Conservation (phyloP, 2,113 vertebrate genomes). For the Sapayoa aenigma region DNA sequence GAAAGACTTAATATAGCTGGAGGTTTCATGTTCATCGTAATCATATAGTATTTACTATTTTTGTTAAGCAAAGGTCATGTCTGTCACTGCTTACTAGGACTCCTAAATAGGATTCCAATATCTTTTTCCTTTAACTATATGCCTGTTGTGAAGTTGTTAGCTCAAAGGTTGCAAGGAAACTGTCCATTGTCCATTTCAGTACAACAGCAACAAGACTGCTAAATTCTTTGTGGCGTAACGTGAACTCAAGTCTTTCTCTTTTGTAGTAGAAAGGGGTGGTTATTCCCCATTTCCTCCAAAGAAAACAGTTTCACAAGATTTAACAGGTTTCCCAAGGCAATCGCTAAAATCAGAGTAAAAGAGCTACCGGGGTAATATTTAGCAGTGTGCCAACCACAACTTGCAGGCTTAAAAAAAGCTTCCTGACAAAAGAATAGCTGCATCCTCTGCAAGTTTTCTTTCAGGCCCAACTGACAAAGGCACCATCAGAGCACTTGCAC, state of each 20-base stretch:
- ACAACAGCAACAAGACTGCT: not conserved
- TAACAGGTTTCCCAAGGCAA: not conserved
- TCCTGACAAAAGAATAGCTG: not conserved
- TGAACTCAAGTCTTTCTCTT: not conserved
- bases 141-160: not conserved
- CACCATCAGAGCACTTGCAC: not conserved
- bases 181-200: not conserved
- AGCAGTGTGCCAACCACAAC: not conserved
- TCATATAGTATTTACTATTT: not conserved
- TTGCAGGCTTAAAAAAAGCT: not conserved
- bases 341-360: not conserved
- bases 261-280: not conserved
- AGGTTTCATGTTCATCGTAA: not conserved
- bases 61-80: not conserved
- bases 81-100: not conserved
- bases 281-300: not conserved
- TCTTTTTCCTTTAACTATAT: not conserved
- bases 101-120: not conserved
- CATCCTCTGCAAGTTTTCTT: not conserved
- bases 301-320: not conserved
- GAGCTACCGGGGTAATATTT: not conserved
- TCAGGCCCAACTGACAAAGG: not conserved
- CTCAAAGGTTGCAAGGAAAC: not conserved
- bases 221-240: not conserved
- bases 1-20: not conserved